A percentile compares a stretch with the other conserved stretches of the same genome.
These are phyloP conservation scores for Eolophus roseicapilla DNA, from an alignment of 2,113 vertebrate species.

Conservation along the genomic window DNA sequence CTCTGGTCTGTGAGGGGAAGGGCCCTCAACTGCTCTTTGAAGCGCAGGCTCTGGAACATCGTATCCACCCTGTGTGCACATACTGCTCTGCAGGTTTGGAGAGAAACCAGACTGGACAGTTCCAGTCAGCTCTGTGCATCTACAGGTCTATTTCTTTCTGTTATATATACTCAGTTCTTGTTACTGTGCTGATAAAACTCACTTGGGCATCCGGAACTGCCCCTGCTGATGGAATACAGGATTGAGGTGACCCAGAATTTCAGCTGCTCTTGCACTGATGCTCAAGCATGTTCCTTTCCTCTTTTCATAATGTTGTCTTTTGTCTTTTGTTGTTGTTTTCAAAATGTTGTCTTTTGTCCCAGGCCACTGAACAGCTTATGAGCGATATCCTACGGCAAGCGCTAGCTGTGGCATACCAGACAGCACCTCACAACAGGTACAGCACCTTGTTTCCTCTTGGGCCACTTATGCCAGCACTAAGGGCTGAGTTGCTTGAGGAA, in stretches of 20 bases:
- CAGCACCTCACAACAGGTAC: conserved; percentile 91
- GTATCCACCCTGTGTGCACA: not conserved
- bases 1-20: not conserved
- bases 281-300: not conserved
- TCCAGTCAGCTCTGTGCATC: not conserved
- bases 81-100: not conserved
- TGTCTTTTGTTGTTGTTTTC: not conserved
- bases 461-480: rapidly evolving
- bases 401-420: conserved; percentile 84
- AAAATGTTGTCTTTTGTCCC: not conserved
- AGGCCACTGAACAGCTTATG: conserved; percentile 94
- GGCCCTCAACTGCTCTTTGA: not conserved
- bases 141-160: not conserved
- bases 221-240: not conserved
- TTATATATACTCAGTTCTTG: not conserved
- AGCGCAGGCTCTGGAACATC: not conserved
- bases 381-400: conserved; percentile 91
- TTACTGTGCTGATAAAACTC: not conserved
- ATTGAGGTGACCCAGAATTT: not conserved
- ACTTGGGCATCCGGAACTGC: not conserved
- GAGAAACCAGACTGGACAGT: not conserved
- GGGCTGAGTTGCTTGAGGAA: not conserved
- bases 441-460: not conserved
- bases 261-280: not conserved
- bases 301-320: not conserved